phyloP scores from a whole-genome alignment of 2,113 vertebrate genomes.

The Dromiciops gliroides region DNA sequence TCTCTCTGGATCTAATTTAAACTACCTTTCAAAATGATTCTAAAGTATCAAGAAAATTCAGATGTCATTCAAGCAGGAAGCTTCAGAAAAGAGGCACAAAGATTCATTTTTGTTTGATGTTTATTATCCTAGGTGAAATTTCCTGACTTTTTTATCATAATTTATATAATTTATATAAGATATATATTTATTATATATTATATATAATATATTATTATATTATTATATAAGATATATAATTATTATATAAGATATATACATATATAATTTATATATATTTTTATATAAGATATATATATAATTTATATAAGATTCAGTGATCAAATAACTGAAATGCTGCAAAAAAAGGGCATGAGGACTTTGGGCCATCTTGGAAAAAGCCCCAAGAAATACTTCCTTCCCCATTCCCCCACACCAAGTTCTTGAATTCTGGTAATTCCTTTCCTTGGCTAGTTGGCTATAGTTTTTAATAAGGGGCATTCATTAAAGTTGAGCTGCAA shows the following conservation, averaged over 20 bases:
- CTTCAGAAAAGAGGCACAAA: background rate
- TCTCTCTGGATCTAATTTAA: background rate
- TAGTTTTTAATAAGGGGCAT: background rate
- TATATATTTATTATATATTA: too few species aligned
- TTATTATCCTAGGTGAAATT: background rate
- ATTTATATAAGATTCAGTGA: too few species aligned
- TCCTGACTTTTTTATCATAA: background rate
- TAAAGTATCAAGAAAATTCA: background rate
- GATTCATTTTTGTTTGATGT: background rate
- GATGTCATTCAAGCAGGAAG: background rate
- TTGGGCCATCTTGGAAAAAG: background rate
- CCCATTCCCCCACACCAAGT: background rate
- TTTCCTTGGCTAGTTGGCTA: background rate
- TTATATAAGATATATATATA: too few species aligned
- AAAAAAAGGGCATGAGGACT: background rate
- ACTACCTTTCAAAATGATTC: constrained; percentile 8
- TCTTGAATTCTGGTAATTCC: background rate
- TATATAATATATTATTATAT: too few species aligned
- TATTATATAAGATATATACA: too few species aligned
- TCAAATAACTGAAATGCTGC: background rate
- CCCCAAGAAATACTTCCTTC: background rate
- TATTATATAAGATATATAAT: too few species aligned
- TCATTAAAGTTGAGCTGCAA: background rate
- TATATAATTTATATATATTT: too few species aligned
- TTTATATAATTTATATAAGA: too few species aligned